These are phyloP conservation scores for Lasiurus borealis DNA, from an alignment of 2,113 vertebrate genomes.

Conservation along the genomic window DNA sequence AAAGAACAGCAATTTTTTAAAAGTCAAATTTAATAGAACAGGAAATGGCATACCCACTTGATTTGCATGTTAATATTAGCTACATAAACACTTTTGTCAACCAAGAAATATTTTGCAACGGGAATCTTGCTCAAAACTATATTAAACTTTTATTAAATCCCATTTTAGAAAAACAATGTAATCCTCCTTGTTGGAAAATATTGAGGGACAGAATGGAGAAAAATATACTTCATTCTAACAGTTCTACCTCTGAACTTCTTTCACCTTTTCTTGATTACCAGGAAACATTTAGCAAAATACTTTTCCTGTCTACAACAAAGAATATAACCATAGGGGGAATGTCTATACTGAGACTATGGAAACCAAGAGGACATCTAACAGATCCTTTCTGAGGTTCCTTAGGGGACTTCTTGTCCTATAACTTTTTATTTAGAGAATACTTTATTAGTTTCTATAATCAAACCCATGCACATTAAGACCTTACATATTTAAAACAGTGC, in stretches of 20 bases:
- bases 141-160: background rate
- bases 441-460: too few species aligned
- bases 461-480: too few species aligned
- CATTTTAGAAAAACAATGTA: background rate
- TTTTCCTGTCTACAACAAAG: background rate
- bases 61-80: background rate
- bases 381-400: background rate
- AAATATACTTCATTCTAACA: background rate
- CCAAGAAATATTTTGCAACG: background rate
- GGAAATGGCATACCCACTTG: background rate
- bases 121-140: background rate
- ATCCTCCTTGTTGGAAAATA: background rate
- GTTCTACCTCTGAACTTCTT: background rate
- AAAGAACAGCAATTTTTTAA: background rate
- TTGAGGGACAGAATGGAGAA: background rate
- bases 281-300: background rate
- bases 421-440: background rate
- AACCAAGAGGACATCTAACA: background rate
- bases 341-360: background rate
- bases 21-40: background rate
- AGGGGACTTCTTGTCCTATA: background rate
- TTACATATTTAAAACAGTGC: too few species aligned
- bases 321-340: background rate
- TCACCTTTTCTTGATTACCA: background rate
- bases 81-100: background rate